Percentiles rank a stretch among this genome's conserved stretches.
Conservation (phyloP, 2,888 invertebrate genomes). For the Torymus tubicola region DNA sequence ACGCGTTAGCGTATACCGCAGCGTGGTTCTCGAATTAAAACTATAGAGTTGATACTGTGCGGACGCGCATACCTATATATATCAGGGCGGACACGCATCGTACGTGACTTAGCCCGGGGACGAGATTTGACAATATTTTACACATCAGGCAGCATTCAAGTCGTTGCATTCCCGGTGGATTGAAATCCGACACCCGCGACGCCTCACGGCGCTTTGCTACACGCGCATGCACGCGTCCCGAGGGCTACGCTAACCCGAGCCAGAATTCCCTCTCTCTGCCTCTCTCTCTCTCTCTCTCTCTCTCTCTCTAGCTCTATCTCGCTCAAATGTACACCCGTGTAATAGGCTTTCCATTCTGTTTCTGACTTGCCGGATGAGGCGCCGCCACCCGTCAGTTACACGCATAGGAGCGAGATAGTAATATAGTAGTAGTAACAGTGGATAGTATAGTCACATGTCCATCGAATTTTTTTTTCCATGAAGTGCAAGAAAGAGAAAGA, state of each 20-base stretch:
- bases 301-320: neutral
- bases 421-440: neutral
- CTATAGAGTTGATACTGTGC: neutral
- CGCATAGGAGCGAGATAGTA: neutral
- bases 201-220: neutral
- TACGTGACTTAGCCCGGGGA: constrained; percentile 27
- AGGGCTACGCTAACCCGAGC: constrained; percentile 5
- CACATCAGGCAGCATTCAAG: constrained; percentile 57
- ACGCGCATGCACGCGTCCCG: neutral
- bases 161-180: constrained; percentile 66
- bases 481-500: too few species aligned
- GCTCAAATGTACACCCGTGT: neutral
- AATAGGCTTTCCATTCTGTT: constrained; percentile 23
- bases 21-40: too few species aligned
- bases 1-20: too few species aligned
- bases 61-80: constrained; percentile 27
- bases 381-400: constrained; percentile 8
- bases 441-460: neutral
- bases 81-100: constrained; percentile 2
- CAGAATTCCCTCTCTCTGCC: neutral
- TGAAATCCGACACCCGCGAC: constrained; percentile 68
- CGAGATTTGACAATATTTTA: constrained; percentile 65
- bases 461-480: constrained; percentile 3
- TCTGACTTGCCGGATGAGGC: constrained; percentile 15
- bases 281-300: neutral